A percentile compares a stretch with the other conserved stretches of the same genome.
Conservation (phyloP, 2,888 invertebrate species). For the Cristatella mucedo region DNA sequence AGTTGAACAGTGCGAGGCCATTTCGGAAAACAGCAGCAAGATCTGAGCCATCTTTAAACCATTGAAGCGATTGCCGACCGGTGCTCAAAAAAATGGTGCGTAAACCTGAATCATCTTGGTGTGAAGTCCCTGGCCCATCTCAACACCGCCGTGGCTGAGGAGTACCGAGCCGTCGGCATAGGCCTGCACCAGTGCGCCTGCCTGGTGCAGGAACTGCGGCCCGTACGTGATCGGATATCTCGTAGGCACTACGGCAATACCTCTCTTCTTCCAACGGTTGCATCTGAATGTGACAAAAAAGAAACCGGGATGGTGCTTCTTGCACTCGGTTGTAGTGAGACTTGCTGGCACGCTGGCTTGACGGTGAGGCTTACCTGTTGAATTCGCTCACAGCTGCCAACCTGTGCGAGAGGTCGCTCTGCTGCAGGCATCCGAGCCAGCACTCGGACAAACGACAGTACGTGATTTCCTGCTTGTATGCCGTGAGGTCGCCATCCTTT, state of each 20-base stretch:
- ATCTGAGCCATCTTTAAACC: no score
- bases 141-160: constrained; percentile 14
- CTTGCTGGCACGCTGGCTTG: background rate
- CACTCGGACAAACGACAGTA: constrained; percentile 52
- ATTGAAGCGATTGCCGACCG: no score
- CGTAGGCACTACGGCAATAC: constrained; percentile 62
- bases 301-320: no score
- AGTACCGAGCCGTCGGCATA: constrained; percentile 31
- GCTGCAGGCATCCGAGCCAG: constrained; percentile 58
- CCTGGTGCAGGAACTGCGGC: constrained; percentile 49
- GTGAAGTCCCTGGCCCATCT: constrained; percentile 17
- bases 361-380: constrained; percentile 27
- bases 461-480: constrained; percentile 56
- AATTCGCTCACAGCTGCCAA: constrained; percentile 22
- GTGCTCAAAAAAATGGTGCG: no score
- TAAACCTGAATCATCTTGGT: constrained; percentile 15
- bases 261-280: constrained; percentile 71
- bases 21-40: no score
- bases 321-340: no score
- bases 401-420: constrained; percentile 50
- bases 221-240: constrained; percentile 72
- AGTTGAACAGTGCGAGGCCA: no score
- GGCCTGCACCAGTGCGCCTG: constrained; percentile 58
- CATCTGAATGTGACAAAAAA: constrained; percentile 44
- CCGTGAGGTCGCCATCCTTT: constrained; percentile 57